A percentile compares a stretch with the other conserved stretches of the same genome.
phyloP scores from a whole-genome alignment of 2,888 invertebrate species.

The Stenodema calcarata region DNA sequence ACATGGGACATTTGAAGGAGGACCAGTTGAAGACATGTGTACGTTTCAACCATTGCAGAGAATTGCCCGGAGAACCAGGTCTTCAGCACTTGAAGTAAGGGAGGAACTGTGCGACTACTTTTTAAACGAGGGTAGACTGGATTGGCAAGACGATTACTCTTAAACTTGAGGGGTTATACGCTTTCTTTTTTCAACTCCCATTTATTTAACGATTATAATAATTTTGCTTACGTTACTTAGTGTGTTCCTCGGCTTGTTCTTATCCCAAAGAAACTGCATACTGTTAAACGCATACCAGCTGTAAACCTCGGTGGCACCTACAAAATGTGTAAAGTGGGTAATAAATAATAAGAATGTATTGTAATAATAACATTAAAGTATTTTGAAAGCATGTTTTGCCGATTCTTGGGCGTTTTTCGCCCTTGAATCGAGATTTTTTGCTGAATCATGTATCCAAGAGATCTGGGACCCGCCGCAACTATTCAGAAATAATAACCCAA shows the following conservation, averaged over 20 bases:
- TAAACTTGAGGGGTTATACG: background rate
- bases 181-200: background rate
- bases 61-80: background rate
- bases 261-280: background rate
- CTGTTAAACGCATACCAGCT: conserved; percentile 7
- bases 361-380: no score
- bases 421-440: no score
- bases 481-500: no score
- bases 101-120: conserved; percentile 14
- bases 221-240: background rate
- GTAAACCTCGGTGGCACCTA: conserved; percentile 3
- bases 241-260: background rate
- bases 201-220: background rate
- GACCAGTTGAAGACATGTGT: background rate
- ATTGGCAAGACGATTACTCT: conserved; percentile 2
- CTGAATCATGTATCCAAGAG: no score
- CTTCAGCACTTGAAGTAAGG: background rate
- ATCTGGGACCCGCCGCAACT: no score
- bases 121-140: background rate
- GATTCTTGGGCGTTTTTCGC: no score
- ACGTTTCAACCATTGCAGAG: background rate
- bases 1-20: background rate
- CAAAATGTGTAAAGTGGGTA: no score
- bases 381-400: no score
- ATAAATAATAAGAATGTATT: background rate